phyloP scores from a whole-genome alignment of 2,797 vertebrate species.

The Prunella strophiata region DNA sequence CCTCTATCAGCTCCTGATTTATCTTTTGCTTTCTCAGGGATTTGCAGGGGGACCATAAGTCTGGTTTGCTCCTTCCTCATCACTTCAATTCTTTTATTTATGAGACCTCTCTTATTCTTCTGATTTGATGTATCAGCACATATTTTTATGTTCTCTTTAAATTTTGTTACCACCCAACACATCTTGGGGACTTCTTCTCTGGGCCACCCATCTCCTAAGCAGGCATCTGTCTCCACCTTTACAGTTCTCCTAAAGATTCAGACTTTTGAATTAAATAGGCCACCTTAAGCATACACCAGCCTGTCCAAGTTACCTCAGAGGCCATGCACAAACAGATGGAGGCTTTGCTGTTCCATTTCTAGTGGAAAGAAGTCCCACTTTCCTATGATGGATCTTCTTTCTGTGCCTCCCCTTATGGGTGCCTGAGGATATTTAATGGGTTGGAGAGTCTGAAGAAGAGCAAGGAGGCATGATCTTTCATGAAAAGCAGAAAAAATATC shows the following conservation, averaged over 20 bases:
- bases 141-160: not conserved
- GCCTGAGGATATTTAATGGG: not conserved
- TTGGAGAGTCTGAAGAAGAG: not conserved
- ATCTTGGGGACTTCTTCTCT: not conserved
- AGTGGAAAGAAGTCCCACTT: not conserved
- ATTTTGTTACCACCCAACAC: not conserved
- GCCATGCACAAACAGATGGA: not conserved
- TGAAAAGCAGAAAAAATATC: not conserved
- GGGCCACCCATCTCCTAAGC: not conserved
- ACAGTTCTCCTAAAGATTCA: not conserved
- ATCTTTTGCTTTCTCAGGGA: not conserved
- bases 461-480: not conserved
- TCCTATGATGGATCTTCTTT: not conserved
- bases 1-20: not conserved
- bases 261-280: not conserved
- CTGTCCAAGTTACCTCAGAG: not conserved
- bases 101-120: not conserved
- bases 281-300: not conserved
- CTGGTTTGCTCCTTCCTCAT: not conserved
- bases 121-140: not conserved
- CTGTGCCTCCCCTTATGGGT: not conserved
- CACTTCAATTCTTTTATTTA: not conserved
- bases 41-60: not conserved
- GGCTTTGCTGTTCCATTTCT: not conserved
- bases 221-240: not conserved